Evolutionary conservation across 2,888 invertebrate species (phyloP).

Genomic region (Dilophus febrilis): DNA sequence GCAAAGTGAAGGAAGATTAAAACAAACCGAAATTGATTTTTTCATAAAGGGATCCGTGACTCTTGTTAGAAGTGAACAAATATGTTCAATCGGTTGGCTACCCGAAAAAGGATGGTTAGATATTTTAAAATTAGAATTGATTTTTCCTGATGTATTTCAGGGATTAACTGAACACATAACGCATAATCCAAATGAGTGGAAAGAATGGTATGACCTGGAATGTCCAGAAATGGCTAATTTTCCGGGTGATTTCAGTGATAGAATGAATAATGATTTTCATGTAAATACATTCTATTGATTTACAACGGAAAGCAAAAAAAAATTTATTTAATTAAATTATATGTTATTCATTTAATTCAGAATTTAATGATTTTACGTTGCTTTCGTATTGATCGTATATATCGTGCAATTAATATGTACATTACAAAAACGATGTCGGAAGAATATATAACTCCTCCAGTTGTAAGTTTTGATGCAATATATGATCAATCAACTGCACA

Average conservation of each 20-base stretch:
- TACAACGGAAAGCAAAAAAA: no score
- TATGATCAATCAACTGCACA: slow-evolving; percentile 67
- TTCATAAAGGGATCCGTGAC: slow-evolving; percentile 76
- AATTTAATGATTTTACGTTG: slow-evolving; percentile 71
- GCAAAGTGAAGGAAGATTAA: slow-evolving; percentile 44
- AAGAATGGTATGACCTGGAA: slow-evolving; percentile 73
- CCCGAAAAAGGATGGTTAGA: slow-evolving; percentile 67
- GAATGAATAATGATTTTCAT: slow-evolving; percentile 42
- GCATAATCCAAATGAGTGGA: slow-evolving; percentile 40
- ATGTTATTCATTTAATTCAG: slow-evolving; percentile 21
- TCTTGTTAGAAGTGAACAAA: slow-evolving; percentile 50
- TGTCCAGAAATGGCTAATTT: slow-evolving; percentile 54
- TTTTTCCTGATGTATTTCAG: slow-evolving; percentile 49
- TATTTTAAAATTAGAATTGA: slow-evolving; percentile 48
- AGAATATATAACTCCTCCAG: slow-evolving; percentile 76
- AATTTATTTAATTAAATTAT: not conserved
- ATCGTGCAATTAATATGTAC: slow-evolving; percentile 68
- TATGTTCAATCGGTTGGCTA: slow-evolving; percentile 57
- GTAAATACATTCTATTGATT: slow-evolving; percentile 16
- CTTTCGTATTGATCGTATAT: slow-evolving; percentile 78
- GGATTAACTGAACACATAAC: slow-evolving; percentile 45
- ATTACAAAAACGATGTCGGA: slow-evolving; percentile 71
- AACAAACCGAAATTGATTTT: slow-evolving; percentile 64
- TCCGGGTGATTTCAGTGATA: slow-evolving; percentile 53
- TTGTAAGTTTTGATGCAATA: slow-evolving; percentile 61